phyloP scores from a whole-genome alignment of 1,140 invertebrate species.

The Choristoneura fumiferana region DNA sequence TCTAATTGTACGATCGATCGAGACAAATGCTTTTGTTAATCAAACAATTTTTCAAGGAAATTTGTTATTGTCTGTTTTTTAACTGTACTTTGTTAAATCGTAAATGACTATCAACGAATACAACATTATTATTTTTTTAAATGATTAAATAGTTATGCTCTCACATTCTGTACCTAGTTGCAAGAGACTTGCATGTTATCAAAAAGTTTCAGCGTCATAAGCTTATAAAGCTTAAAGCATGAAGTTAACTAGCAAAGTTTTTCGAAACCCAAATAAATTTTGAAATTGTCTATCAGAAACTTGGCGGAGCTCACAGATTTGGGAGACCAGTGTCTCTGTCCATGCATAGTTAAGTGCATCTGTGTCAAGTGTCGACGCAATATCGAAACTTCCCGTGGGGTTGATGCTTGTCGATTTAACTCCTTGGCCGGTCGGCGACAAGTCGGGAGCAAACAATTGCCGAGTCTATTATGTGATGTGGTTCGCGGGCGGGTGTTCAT shows the following conservation, averaged over 20 bases:
- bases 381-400: slow-evolving; percentile 44
- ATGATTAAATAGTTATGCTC: neutral
- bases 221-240: neutral
- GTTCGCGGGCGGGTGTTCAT: slow-evolving; percentile 34
- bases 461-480: slow-evolving; percentile 19
- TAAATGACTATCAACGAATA: too few relatives aligned
- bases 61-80: neutral
- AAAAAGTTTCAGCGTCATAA: neutral
- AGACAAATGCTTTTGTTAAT: neutral
- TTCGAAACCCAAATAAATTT: slow-evolving; percentile 26
- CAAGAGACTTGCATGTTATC: neutral
- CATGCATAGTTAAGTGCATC: slow-evolving; percentile 68
- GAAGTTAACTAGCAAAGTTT: neutral
- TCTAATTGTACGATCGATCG: slow-evolving; percentile 15
- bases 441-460: slow-evolving; percentile 12
- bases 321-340: slow-evolving; percentile 54
- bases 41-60: neutral
- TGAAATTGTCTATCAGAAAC: slow-evolving; percentile 42
- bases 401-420: slow-evolving; percentile 40
- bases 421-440: slow-evolving; percentile 38
- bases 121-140: neutral
- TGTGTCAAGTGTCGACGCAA: slow-evolving; percentile 64
- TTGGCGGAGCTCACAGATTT: slow-evolving; percentile 47
- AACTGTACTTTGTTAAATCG: too few relatives aligned
- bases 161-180: too few relatives aligned